Conservation (phyloP, 2,888 invertebrate species). For the Chironomus riparius region DNA sequence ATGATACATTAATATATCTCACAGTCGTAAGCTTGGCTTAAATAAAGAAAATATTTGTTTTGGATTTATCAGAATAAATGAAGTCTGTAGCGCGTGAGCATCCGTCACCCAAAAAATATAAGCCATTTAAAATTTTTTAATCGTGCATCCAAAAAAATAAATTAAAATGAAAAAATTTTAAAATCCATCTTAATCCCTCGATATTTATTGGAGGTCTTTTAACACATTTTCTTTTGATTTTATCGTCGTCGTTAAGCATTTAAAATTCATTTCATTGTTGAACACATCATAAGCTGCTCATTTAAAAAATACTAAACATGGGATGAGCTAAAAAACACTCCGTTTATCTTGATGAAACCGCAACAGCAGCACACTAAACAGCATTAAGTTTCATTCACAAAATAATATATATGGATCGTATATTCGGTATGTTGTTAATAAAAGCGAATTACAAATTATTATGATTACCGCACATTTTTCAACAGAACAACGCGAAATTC, state of each 20-base stretch:
- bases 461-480: constrained; percentile 16
- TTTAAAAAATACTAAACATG: no score
- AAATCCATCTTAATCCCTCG: neutral
- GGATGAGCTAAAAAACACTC: no score
- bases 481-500: neutral
- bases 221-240: neutral
- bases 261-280: neutral
- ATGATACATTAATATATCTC: neutral
- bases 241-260: neutral
- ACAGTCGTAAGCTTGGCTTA: neutral
- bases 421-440: constrained; percentile 16
- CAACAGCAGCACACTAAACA: neutral
- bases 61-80: neutral
- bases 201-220: neutral
- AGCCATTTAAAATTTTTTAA: no score
- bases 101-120: no score
- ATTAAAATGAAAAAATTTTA: neutral
- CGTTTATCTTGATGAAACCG: neutral
- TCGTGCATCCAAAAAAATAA: no score
- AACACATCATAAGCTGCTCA: no score
- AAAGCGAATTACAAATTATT: constrained; percentile 20
- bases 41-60: neutral
- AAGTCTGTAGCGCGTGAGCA: no score
- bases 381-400: neutral
- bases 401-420: neutral